Conservation (phyloP, 2,113 vertebrate genomes). For the Pogonocichla stellata region DNA sequence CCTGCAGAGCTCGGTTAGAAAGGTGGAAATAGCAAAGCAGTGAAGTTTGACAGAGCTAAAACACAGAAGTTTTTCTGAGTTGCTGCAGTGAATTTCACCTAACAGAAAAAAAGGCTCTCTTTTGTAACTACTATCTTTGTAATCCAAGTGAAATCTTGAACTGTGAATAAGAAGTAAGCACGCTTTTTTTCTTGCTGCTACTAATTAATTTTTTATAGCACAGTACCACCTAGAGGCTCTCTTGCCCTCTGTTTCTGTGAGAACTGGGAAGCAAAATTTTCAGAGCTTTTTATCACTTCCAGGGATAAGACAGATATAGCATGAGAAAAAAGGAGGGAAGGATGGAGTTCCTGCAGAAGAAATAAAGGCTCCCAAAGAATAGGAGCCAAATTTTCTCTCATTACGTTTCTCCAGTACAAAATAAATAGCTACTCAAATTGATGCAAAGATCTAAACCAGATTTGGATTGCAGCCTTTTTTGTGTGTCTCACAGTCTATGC, state of each 20-base stretch:
- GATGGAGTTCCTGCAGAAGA: not conserved
- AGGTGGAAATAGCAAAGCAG: not conserved
- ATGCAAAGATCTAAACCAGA: not conserved
- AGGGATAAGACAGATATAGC: not conserved
- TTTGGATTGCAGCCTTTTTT: not conserved
- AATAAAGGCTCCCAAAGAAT: not conserved
- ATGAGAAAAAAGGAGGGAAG: not conserved
- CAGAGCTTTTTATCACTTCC: not conserved
- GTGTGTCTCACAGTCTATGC: not conserved
- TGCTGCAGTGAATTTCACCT: not conserved
- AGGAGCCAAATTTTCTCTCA: not conserved
- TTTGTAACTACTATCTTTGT: not conserved
- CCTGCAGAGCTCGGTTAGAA: not conserved
- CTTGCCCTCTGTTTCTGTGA: not conserved
- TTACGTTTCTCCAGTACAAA: not conserved
- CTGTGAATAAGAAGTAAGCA: not conserved
- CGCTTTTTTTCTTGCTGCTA: not conserved
- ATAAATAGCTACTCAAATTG: not conserved
- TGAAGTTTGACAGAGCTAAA: not conserved
- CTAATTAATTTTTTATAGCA: constrained; percentile 23
- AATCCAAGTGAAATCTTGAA: not conserved
- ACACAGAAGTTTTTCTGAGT: not conserved
- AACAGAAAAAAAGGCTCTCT: not conserved
- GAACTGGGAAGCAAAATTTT: not conserved
- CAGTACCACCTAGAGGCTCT: constrained; percentile 49